Conservation (phyloP, 2,888 invertebrate genomes). For the Cephalotes varians region DNA sequence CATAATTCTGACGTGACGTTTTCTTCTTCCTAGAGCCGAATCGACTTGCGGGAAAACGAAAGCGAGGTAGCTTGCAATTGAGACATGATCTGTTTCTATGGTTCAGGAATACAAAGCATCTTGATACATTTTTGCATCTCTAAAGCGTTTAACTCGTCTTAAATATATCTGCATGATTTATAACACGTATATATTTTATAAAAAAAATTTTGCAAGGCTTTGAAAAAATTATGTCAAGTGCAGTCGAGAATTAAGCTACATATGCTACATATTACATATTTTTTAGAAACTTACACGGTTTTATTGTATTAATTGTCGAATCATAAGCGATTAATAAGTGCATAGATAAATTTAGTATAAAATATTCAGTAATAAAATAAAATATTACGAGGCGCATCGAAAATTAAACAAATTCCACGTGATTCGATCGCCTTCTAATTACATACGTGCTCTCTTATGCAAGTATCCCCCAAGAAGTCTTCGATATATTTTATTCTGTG, state of each 20-base stretch:
- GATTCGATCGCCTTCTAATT: not conserved
- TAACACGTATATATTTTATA: not conserved
- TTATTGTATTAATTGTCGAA: not conserved
- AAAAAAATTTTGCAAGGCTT: not conserved
- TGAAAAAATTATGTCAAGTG: not conserved
- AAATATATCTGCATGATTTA: not conserved
- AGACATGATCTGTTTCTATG: not conserved
- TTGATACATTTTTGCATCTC: not conserved
- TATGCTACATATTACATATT: not conserved
- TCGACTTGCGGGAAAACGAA: not conserved
- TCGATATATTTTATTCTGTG: not conserved
- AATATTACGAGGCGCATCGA: not conserved
- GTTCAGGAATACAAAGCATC: not conserved
- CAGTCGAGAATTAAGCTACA: not conserved
- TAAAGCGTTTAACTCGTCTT: not conserved
- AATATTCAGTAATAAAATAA: no score
- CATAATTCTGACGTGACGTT: slow-evolving; percentile 41
- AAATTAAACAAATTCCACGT: not conserved
- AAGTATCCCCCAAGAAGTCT: not conserved
- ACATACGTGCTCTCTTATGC: not conserved
- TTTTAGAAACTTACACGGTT: not conserved
- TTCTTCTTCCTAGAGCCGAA: not conserved
- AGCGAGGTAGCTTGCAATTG: slow-evolving; percentile 5
- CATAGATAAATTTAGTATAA: no score
- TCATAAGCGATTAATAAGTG: not conserved